These are phyloP conservation scores for Oryctes rhinoceros DNA, from an alignment of 1,140 invertebrate genomes.

Conservation along the genomic window DNA sequence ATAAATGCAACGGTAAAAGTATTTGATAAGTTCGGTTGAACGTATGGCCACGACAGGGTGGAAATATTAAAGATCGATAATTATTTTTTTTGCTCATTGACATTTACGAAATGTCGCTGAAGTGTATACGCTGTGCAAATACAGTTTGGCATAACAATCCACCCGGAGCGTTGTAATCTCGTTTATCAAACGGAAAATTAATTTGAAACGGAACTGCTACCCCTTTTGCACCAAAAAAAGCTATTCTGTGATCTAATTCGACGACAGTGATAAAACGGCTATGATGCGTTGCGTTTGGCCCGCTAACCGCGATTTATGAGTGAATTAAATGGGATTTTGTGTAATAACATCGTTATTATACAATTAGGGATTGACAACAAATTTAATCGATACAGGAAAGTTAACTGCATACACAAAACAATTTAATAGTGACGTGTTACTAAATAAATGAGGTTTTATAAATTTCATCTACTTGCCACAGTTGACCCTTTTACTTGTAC, in stretches of 20 bases:
- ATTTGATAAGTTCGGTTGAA: neutral
- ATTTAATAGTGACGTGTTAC: too few species aligned
- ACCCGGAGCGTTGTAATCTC: neutral
- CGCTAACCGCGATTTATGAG: too few species aligned
- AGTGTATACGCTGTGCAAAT: neutral
- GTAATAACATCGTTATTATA: too few species aligned
- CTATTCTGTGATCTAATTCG: neutral
- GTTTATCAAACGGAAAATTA: constrained; percentile 15
- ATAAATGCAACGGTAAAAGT: neutral
- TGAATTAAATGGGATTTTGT: too few species aligned
- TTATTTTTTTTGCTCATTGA: constrained; percentile 7
- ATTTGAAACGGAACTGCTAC: neutral
- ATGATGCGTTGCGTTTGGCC: neutral
- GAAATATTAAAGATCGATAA: constrained; percentile 1
- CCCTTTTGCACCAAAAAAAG: neutral
- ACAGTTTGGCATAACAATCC: neutral
- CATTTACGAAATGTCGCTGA: constrained; percentile 18
- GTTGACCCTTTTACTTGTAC: too few species aligned
- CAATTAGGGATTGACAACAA: too few species aligned
- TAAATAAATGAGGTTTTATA: too few species aligned
- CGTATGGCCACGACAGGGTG: neutral
- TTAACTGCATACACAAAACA: too few species aligned
- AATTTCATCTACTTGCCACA: too few species aligned
- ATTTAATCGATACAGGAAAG: too few species aligned
- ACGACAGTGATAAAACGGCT: neutral